Conservation (phyloP, 37 sponge, comb jelly and placozoan species). For the Cliona cf. orientalis region DNA sequence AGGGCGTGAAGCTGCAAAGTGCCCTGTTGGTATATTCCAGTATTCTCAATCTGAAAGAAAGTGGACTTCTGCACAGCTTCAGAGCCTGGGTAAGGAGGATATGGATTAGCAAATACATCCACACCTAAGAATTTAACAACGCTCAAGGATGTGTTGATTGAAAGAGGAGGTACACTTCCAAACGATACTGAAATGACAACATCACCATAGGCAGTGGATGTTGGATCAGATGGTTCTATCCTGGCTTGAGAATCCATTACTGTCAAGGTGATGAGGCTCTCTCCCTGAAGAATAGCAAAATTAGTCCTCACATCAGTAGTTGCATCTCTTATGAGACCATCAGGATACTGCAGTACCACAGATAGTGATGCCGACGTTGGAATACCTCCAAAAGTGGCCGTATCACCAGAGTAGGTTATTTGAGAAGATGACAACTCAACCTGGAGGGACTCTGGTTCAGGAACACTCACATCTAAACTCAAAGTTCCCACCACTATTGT, state of each 20-base stretch:
- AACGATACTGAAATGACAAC: conserved; percentile 5
- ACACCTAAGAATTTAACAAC: conserved; percentile 47
- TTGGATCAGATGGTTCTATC: background rate
- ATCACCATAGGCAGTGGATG: background rate
- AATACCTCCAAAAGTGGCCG: conserved; percentile 43
- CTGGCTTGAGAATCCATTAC: background rate
- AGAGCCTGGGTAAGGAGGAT: conserved; percentile 74
- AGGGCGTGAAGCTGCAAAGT: conserved; percentile 32
- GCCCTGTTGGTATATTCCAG: conserved; percentile 57
- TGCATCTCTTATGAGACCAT: conserved; percentile 37
- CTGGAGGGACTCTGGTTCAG: conserved; percentile 32
- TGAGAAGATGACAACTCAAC: conserved; percentile 10
- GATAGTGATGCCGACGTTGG: conserved; percentile 26
- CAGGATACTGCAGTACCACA: conserved; percentile 43
- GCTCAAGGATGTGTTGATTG: conserved; percentile 15
- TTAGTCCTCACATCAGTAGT: conserved; percentile 30
- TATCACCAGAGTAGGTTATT: conserved; percentile 41
- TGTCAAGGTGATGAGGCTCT: background rate
- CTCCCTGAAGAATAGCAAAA: conserved; percentile 19
- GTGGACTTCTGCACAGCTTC: conserved; percentile 2
- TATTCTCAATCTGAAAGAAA: conserved; percentile 40
- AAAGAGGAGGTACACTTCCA: background rate
- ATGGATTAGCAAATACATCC: conserved; percentile 25
- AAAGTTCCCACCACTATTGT: conserved; percentile 6
- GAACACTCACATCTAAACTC: background rate